phyloP scores from a whole-genome alignment of 2,888 invertebrate genomes.

The Euclidia mi region DNA sequence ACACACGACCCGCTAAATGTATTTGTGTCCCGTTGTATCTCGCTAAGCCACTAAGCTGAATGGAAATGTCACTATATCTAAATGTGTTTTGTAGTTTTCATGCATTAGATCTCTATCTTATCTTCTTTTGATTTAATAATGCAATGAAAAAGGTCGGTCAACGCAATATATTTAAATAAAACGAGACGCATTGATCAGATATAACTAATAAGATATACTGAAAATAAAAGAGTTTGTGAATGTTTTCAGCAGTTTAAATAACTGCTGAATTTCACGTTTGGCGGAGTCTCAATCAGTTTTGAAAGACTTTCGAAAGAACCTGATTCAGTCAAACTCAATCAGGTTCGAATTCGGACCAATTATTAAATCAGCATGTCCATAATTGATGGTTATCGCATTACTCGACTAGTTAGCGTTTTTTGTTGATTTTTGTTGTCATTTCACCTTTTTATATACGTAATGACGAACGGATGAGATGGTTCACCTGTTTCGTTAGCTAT shows the following conservation, averaged over 20 bases:
- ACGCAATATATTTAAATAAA: constrained; percentile 19
- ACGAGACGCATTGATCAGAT: constrained; percentile 18
- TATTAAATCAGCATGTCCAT: constrained; percentile 76
- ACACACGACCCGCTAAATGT: constrained; percentile 6
- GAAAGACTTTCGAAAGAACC: too few species aligned
- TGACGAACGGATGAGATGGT: constrained; percentile 44
- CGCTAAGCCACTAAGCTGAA: not conserved
- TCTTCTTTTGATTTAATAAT: too few species aligned
- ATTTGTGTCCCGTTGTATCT: constrained; percentile 1
- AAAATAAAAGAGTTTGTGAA: constrained; percentile 52
- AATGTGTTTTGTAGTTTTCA: too few species aligned
- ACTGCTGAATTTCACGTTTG: constrained; percentile 75
- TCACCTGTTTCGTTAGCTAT: constrained; percentile 40
- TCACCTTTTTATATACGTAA: constrained; percentile 48
- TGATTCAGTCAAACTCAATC: too few species aligned
- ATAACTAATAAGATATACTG: constrained; percentile 32
- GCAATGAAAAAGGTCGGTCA: too few species aligned
- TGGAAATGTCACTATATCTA: too few species aligned
- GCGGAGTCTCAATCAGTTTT: too few species aligned
- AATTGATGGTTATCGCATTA: constrained; percentile 78
- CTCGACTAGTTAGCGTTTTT: constrained; percentile 70
- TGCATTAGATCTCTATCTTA: too few species aligned
- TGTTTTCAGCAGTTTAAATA: constrained; percentile 66
- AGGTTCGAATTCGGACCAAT: constrained; percentile 72
- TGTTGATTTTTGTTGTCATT: constrained; percentile 67